Evolutionary conservation across 2,797 vertebrate genomes (phyloP), one percentile per base, ranked within the genome.

Genomic region (Psittacula echo): DNA sequence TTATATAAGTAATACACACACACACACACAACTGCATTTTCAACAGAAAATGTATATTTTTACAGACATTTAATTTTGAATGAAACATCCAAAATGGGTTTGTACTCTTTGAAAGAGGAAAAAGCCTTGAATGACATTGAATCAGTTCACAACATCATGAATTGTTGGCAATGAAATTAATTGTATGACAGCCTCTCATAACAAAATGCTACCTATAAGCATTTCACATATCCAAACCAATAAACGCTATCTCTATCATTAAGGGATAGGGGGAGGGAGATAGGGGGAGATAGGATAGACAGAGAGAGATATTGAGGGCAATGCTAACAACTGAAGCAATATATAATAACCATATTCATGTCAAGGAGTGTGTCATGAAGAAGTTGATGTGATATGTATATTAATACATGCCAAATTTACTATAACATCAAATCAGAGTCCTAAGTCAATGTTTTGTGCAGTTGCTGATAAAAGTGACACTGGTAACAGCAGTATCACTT

Each of bases 391-490:
- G 85, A 78, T 62, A 89, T 65, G 9, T 75, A 42, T 34, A 79
- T 84, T 78, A 96, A 91, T 74, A 85, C 16, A 74, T 45, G 54
- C 18, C 41, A 94, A 79, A 94, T 83, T 90, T 93, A 90, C 92
- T 94, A 94, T 78, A 64, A 77, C 50, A 83, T 89, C 82, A 86
- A 91, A 90, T 91, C 54, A 92, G 67, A 95, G 54, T 61, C 82
- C 60, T 60, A 47, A 19, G 47, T 51, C 83, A 91, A 45, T 6
- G 79, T 96, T 96, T 96, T 94, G 71, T 61, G 1, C 45, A 82
- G 64, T 11, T 96, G 80, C 58, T 92, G 72, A 93, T 80, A 90
- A 94, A 97, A 95, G 50, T 93, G 89, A 42, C 75, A 73, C 29
- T 66, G 73, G 17, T 68, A 94, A 95, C 42, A 29, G 67, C 95